phyloP scores from a whole-genome alignment of 1,140 invertebrate genomes.

The Lethocerus indicus region DNA sequence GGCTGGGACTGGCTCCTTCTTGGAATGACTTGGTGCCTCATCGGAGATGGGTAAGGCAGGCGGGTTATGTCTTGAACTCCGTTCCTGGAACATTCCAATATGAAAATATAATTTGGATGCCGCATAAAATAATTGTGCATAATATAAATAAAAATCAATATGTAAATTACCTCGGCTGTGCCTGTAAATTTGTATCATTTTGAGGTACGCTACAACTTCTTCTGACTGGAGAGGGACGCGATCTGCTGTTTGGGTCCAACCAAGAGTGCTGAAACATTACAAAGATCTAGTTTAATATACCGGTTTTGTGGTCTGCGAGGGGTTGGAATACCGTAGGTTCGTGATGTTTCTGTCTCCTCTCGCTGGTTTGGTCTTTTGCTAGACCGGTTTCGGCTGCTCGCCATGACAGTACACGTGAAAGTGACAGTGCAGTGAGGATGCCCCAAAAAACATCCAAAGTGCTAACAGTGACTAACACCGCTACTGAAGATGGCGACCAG shows the following conservation, averaged over 20 bases:
- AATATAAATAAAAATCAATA: background rate
- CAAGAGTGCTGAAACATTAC: conserved; percentile 11
- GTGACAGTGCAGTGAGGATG: too few species aligned
- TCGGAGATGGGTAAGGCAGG: conserved; percentile 13
- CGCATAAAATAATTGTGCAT: background rate
- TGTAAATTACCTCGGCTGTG: conserved; percentile 4
- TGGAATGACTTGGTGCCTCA: conserved; percentile 19
- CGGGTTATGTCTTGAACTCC: conserved; percentile 11
- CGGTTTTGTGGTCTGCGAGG: too few species aligned
- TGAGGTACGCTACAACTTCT: conserved; percentile 19
- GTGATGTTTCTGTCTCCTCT: too few species aligned
- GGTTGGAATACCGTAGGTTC: too few species aligned
- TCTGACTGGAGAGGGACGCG: conserved; percentile 15
- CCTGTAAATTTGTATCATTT: conserved; percentile 14
- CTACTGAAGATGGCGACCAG: too few species aligned
- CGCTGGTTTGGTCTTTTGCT: too few species aligned
- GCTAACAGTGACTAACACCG: too few species aligned
- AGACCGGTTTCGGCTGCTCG: too few species aligned
- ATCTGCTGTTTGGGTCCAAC: conserved; percentile 12
- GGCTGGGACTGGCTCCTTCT: conserved; percentile 32
- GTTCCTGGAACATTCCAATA: background rate
- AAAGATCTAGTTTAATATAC: background rate
- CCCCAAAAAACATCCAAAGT: too few species aligned
- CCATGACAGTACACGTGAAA: too few species aligned
- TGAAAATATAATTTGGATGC: background rate